These are phyloP conservation scores for Omphaloscelis lunosa DNA, from an alignment of 2,888 invertebrate species.

Conservation along the genomic window DNA sequence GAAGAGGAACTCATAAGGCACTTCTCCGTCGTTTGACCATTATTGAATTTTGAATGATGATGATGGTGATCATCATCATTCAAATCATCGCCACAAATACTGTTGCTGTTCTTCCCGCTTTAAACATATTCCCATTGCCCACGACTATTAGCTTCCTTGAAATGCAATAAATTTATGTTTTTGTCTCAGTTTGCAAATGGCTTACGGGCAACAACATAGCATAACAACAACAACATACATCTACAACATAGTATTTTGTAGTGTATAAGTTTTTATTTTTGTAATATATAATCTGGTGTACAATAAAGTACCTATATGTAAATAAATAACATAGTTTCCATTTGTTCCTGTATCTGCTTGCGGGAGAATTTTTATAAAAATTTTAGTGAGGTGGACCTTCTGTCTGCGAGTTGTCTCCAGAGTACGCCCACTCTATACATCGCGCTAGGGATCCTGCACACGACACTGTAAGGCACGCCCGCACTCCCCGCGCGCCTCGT, in stretches of 20 bases:
- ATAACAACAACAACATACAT: too few relatives aligned
- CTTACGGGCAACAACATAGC: background rate
- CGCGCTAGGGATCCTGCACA: slow-evolving; percentile 10
- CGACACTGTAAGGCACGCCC: slow-evolving; percentile 20
- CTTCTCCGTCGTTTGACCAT: background rate
- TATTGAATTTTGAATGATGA: too few relatives aligned
- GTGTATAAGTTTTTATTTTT: too few relatives aligned
- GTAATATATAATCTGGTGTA: too few relatives aligned
- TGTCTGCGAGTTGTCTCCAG: background rate
- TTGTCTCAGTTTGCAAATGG: background rate
- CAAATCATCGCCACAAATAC: too few relatives aligned
- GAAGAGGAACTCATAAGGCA: slow-evolving; percentile 10
- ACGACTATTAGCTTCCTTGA: background rate
- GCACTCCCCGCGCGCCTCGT: background rate
- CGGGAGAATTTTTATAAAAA: too few relatives aligned
- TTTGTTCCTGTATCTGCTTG: too few relatives aligned
- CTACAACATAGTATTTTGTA: too few relatives aligned
- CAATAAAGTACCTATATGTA: too few relatives aligned
- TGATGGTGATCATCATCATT: too few relatives aligned
- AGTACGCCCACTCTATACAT: slow-evolving; percentile 16
- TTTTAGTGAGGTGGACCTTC: background rate
- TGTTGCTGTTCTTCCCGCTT: background rate
- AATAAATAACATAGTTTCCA: too few relatives aligned
- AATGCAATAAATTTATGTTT: background rate
- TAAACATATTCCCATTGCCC: background rate